Conservation (phyloP, 2,888 invertebrate species). For the Nymphalis urticae region DNA sequence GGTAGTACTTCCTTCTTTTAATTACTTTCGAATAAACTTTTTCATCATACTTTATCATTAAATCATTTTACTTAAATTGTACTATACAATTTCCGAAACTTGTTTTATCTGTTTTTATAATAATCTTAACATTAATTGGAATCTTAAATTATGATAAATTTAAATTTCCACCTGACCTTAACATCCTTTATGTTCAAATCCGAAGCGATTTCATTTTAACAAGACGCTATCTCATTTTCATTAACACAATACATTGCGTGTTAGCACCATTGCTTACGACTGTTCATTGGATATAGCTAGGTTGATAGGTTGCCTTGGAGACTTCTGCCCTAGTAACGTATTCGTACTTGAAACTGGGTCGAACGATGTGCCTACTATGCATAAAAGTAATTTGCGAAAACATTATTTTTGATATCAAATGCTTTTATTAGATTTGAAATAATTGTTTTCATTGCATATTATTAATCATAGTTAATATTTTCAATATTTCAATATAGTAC, state of each 20-base stretch:
- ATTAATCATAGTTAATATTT: no score
- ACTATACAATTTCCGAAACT: no score
- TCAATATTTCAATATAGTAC: no score
- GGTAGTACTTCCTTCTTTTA: no score
- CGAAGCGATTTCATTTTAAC: slow-evolving; percentile 10
- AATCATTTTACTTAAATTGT: no score
- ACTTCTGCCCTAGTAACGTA: slow-evolving; percentile 38
- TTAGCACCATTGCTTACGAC: background rate
- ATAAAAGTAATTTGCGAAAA: background rate
- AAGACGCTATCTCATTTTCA: slow-evolving; percentile 17
- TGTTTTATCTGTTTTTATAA: no score
- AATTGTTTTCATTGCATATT: background rate
- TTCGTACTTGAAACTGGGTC: slow-evolving; percentile 9
- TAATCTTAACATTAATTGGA: no score
- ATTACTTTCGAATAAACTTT: no score
- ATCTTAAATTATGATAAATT: background rate
- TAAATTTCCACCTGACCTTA: background rate
- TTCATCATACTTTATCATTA: no score
- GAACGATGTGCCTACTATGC: background rate
- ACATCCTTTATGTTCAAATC: background rate
- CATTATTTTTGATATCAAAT: background rate
- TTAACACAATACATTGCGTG: slow-evolving; percentile 34
- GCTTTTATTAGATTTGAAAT: background rate
- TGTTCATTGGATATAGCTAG: slow-evolving; percentile 24
- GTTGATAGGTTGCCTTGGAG: slow-evolving; percentile 46